phyloP scores from a whole-genome alignment of 2,113 vertebrate species.

The Muntiacus reevesi region DNA sequence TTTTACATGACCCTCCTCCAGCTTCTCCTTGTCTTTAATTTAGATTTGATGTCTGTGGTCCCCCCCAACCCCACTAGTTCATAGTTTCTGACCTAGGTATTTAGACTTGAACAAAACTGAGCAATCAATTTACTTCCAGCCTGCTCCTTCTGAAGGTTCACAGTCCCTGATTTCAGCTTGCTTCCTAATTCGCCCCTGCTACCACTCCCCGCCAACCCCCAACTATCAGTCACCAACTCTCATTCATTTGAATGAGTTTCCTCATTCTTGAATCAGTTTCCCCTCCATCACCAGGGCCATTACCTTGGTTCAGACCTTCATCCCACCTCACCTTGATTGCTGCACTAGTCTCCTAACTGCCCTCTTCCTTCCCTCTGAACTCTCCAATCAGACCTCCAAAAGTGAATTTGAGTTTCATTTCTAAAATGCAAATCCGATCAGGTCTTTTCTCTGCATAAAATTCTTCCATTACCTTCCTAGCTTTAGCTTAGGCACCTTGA shows the following conservation, averaged over 20 bases:
- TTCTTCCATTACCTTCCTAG: neutral
- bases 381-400: conserved; percentile 26
- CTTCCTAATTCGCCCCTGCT: neutral
- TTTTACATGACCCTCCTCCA: neutral
- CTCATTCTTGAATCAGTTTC: conserved; percentile 5
- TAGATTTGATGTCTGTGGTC: neutral
- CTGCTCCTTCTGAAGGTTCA: neutral
- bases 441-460: neutral
- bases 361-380: neutral
- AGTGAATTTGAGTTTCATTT: conserved; percentile 12
- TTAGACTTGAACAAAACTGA: neutral
- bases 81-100: neutral
- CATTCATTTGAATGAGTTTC: neutral
- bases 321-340: conserved; percentile 12
- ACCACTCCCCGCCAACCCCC: neutral
- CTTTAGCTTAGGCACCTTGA: neutral
- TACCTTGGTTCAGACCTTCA: neutral
- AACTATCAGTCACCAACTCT: neutral
- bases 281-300: neutral
- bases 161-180: neutral
- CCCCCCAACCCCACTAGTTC: too few relatives aligned
- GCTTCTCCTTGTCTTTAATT: neutral
- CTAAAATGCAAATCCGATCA: conserved; percentile 25
- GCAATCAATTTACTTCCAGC: neutral
- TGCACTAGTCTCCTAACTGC: neutral